Evolutionary conservation across 1,140 invertebrate genomes (phyloP), one percentile per base, ranked within the genome.

Genomic region (Pinna nobilis): DNA sequence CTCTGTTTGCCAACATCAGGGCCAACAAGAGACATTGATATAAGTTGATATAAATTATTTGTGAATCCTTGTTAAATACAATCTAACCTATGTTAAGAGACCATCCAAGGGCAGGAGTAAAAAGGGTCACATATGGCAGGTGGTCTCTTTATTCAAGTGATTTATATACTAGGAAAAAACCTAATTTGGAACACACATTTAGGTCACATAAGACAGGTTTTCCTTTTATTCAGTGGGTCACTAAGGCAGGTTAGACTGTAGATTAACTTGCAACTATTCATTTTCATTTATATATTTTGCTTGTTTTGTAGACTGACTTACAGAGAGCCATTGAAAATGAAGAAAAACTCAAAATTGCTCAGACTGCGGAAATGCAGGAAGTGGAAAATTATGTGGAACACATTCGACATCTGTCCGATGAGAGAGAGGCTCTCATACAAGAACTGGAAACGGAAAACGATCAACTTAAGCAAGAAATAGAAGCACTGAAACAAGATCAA

Each of bases 331-430:
- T 79, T 37, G 83, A 84, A 33, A 84, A 78, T 73, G 81, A 87
- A 64, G 81, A 82, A 25, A 79, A 85, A 51, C 78, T 87, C 11
- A 84, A 82, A 53, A 73, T 79, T 37, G 74, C 83, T 13, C 87
- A 88, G 72, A 76, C 80, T 18, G 82, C 84, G 44, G 87, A 88
- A 67, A 88, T 87, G 87, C 80, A 86, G 68, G 87, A 88, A 70
- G 85, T 88, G 39, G 87, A 88, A 64, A 85, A 83, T 51, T 88
- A 88, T 70, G 87, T 88, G 59, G 87, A 88, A 65, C 86, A 88
- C 72, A 88, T 88, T 30, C 80, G 86, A 1, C 80, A 84, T 35
- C 79, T 88, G 11, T 88, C 87, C 0, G 85, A 87, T 67, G 87
- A 88, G 63, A 79, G 86, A 70, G 86, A 88, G 65, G 79, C 82